Evolutionary conservation across 2,888 invertebrate species (phyloP).

Genomic region (Alcis repandata): DNA sequence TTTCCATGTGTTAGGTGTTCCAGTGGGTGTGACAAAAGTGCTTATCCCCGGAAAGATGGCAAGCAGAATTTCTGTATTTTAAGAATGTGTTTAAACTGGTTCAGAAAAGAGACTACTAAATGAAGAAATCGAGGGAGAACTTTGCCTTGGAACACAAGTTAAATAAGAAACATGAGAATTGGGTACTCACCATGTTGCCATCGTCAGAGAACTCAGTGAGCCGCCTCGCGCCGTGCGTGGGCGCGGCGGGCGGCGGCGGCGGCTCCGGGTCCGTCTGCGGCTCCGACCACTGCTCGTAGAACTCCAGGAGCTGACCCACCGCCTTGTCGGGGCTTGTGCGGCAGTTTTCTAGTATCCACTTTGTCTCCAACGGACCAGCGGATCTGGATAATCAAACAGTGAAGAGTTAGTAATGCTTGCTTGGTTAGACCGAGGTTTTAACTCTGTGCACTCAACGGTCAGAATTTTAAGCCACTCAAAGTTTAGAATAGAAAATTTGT

Average conservation of each 20-base stretch:
- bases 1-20: too few species aligned
- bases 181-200: background rate
- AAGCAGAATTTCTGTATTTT: too few species aligned
- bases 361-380: slow-evolving; percentile 83
- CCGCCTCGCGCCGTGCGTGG: background rate
- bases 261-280: slow-evolving; percentile 48
- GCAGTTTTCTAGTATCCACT: slow-evolving; percentile 89
- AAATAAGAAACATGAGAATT: background rate
- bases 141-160: too few species aligned
- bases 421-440: too few species aligned
- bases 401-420: too few species aligned
- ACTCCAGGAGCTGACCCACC: slow-evolving; percentile 81
- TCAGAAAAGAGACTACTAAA: too few species aligned
- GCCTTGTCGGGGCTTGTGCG: slow-evolving; percentile 86
- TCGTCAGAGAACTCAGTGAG: background rate
- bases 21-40: too few species aligned
- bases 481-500: background rate
- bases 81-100: too few species aligned
- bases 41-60: too few species aligned
- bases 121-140: too few species aligned
- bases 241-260: slow-evolving; percentile 39
- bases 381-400: slow-evolving; percentile 64
- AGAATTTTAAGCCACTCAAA: too few species aligned
- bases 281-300: slow-evolving; percentile 83
- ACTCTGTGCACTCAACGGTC: too few species aligned